Conservation (phyloP, 2,888 invertebrate genomes). For the Heterodera filipjevi region DNA sequence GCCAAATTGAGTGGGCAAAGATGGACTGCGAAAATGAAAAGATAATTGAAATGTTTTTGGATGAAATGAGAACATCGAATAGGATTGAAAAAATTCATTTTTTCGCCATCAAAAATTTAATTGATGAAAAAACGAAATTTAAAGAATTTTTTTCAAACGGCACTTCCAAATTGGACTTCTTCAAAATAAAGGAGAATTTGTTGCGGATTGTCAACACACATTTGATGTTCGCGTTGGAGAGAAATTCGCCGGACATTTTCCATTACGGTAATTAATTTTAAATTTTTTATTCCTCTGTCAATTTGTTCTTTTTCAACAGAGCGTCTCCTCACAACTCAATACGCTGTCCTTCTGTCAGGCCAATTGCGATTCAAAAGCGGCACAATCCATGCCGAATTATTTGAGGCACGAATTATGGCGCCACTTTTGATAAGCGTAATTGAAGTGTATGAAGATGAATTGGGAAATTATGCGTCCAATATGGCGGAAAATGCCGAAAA, state of each 20-base stretch:
- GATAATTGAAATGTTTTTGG: not conserved
- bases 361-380: not conserved
- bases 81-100: not conserved
- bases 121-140: not conserved
- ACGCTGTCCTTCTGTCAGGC: not conserved
- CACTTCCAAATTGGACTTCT: not conserved
- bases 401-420: slow-evolving; percentile 2
- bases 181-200: not conserved
- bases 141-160: not conserved
- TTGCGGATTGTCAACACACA: not conserved
- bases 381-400: not conserved
- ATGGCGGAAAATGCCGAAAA: not conserved
- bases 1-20: not conserved
- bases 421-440: not conserved
- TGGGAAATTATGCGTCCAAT: not conserved
- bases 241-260: not conserved
- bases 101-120: not conserved
- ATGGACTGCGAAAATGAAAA: not conserved
- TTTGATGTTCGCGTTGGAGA: not conserved
- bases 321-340: not conserved
- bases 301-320: not conserved
- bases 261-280: not conserved
- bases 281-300: too few species aligned
- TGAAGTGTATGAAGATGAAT: not conserved
- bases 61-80: not conserved